Conservation (phyloP, 2,113 vertebrate genomes). For the Malurus alboscapulatus region DNA sequence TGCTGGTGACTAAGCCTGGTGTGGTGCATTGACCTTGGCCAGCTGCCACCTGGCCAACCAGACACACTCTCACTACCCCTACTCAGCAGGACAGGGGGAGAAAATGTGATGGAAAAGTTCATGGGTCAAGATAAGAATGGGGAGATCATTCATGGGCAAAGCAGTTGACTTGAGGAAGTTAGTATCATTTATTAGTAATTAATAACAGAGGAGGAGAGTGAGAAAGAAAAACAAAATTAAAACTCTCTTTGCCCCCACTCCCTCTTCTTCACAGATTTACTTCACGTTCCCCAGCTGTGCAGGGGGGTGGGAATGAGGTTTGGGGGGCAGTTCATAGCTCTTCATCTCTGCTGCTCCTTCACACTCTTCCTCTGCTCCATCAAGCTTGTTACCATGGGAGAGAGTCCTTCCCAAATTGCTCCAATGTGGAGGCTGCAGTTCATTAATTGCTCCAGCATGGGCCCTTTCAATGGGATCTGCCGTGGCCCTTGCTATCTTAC, state of each 20-base stretch:
- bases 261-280: not conserved
- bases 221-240: not conserved
- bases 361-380: not conserved
- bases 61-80: not conserved
- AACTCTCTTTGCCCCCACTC: not conserved
- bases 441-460: not conserved
- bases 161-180: not conserved
- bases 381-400: not conserved
- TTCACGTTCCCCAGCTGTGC: not conserved
- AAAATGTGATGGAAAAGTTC: not conserved
- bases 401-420: not conserved
- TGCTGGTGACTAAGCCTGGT: not conserved
- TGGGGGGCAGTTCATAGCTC: not conserved
- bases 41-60: not conserved
- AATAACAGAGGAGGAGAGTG: not conserved
- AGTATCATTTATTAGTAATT: not conserved
- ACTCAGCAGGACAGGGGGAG: not conserved
- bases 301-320: not conserved
- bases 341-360: not conserved
- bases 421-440: rapidly evolving
- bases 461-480: not conserved
- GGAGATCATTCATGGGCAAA: not conserved
- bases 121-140: not conserved
- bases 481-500: no score
- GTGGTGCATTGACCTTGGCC: not conserved